Percentiles rank a stretch among this genome's conserved stretches.
Evolutionary conservation across 2,888 invertebrate genomes (phyloP).

Genomic region (Tipula confusa): DNA sequence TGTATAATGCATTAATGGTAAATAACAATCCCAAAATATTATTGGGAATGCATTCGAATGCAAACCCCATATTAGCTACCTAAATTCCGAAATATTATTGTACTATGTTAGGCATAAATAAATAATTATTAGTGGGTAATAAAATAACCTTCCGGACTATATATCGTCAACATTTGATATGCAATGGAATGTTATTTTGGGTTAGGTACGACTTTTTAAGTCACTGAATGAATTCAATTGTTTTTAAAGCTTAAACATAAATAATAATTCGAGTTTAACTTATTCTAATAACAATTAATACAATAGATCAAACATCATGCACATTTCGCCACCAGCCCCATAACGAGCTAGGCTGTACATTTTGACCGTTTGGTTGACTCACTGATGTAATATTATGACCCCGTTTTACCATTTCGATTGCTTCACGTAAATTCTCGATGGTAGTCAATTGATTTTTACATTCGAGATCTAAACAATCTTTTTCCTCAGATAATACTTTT

Average conservation of each 20-base stretch:
- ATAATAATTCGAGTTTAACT: background rate
- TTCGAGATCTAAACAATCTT: constrained; percentile 30
- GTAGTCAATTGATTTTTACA: constrained; percentile 36
- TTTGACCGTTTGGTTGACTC: constrained; percentile 27
- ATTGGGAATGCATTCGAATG: background rate
- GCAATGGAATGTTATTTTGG: background rate
- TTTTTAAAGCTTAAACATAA: background rate
- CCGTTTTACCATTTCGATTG: constrained; percentile 34
- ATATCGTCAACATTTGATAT: background rate
- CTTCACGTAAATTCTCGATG: constrained; percentile 35
- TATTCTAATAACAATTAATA: background rate
- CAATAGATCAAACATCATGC: constrained; percentile 27
- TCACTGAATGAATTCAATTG: background rate
- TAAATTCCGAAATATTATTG: background rate
- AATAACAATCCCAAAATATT: background rate
- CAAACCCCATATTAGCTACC: background rate
- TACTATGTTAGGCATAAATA: background rate
- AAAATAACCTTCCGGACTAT: background rate
- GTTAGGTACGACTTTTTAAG: background rate
- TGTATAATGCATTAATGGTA: background rate
- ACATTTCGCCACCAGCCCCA: constrained; percentile 25
- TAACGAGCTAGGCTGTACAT: background rate
- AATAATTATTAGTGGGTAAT: background rate
- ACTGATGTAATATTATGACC: constrained; percentile 27
- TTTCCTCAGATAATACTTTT: background rate